Evolutionary conservation across 2,113 vertebrate species (phyloP).

Genomic region (Tragelaphus buxtoni): DNA sequence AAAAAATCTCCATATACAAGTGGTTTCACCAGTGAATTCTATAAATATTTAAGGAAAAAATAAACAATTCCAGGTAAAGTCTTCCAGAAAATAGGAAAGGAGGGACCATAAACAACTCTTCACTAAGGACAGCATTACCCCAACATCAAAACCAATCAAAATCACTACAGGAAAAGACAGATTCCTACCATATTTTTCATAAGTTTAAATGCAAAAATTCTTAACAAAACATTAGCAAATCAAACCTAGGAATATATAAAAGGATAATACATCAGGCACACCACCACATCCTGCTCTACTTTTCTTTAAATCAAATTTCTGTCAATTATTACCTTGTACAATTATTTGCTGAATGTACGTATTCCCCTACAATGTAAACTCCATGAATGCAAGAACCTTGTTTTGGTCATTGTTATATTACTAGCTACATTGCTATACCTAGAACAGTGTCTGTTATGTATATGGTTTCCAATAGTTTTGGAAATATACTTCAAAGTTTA

Average conservation of each 20-base stretch:
- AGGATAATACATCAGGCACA: neutral
- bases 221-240: neutral
- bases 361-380: neutral
- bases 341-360: neutral
- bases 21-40: neutral
- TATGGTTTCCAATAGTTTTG: neutral
- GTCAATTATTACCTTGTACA: neutral
- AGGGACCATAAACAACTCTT: neutral
- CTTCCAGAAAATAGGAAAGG: neutral
- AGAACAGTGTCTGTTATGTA: neutral
- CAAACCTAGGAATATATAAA: neutral
- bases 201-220: neutral
- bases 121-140: neutral
- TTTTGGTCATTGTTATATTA: neutral
- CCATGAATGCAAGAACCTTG: neutral
- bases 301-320: neutral
- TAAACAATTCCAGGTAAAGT: neutral
- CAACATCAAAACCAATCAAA: neutral
- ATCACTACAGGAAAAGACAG: neutral
- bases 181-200: neutral
- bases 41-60: neutral
- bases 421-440: neutral
- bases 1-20: neutral
- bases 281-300: neutral
- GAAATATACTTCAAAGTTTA: neutral